Evolutionary conservation across 2,113 vertebrate genomes (phyloP), one percentile per base, ranked within the genome.

Genomic region (Hippopotamus amphibius): DNA sequence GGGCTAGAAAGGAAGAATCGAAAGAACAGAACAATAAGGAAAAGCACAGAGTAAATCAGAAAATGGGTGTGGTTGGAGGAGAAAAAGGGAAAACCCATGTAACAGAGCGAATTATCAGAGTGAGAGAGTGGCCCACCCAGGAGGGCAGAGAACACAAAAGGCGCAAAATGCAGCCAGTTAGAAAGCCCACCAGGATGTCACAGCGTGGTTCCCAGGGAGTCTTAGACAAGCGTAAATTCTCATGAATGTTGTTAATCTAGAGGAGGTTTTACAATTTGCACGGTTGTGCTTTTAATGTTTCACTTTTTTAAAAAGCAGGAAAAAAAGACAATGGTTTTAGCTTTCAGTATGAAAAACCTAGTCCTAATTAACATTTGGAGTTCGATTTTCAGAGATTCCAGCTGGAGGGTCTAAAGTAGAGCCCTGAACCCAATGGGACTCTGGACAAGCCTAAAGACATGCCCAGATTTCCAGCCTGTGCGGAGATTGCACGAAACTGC

Each of bases 261-360:
- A 92, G 83, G 91, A 97, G 93, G 93, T 97, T 95, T 96, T 95
- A 90, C 90, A 93, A 95, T 95, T 97, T 95, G 74, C 89, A 97
- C 8, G 92, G 94, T 93, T 92, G 53, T 88, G 59, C 86, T 95
- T 96, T 97, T 87, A 92, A 97, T 92, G 89, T 94, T 97, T 96
- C 83, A 72, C 81, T 95, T 80, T 97, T 97, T 88, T 48, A 46
- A 82, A 95, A 97, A 65, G n/a, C 81, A 82, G 41, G 63, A 24
- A 15, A 72, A 82, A 74, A 72, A 63, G 43, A 95, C 93, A 95
- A 95, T 97, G 97, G 93, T 96, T 97, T 98, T 77, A 93, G 72
- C 30, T 98, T 98, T 97, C 96, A 92, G 87, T 96, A 92, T 80
- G 86, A 97, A 97, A 97, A 97, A 93, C 53, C 72, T 71, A 89